phyloP scores from a whole-genome alignment of 2,888 invertebrate species.

The Polymixis lichenea region DNA sequence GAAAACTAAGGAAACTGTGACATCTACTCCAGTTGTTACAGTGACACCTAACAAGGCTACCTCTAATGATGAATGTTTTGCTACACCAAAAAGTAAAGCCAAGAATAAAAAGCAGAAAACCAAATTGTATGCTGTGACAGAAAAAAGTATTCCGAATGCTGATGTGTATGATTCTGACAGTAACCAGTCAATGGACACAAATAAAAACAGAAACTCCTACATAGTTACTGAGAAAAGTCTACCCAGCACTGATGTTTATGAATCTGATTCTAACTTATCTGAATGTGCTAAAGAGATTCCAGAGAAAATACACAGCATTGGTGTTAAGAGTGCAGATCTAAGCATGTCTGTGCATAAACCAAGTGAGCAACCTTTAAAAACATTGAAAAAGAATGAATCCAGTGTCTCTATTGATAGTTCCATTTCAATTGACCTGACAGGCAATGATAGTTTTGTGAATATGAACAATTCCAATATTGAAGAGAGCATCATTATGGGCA shows the following conservation, averaged over 20 bases:
- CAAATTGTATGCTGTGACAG: conserved; percentile 81
- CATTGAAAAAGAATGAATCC: conserved; percentile 60
- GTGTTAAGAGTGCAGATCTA: conserved; percentile 71
- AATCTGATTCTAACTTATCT: conserved; percentile 88
- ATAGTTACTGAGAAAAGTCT: conserved; percentile 83
- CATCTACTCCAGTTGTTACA: conserved; percentile 77
- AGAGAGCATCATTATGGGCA: conserved; percentile 85
- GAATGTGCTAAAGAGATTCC: conserved; percentile 71
- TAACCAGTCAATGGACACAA: conserved; percentile 81
- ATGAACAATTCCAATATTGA: conserved; percentile 72
- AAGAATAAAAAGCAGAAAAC: conserved; percentile 84
- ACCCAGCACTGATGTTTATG: conserved; percentile 88
- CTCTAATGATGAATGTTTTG: conserved; percentile 81
- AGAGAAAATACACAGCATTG: conserved; percentile 57
- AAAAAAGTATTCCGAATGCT: conserved; percentile 81
- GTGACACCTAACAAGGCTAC: conserved; percentile 62
- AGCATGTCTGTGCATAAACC: conserved; percentile 61
- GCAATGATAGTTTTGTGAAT: conserved; percentile 68
- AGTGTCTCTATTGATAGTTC: conserved; percentile 46
- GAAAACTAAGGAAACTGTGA: conserved; percentile 79
- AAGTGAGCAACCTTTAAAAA: conserved; percentile 45
- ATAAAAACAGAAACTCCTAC: conserved; percentile 76
- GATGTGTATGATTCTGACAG: conserved; percentile 92
- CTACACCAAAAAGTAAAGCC: conserved; percentile 87
- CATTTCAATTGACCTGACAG: conserved; percentile 77